Base-by-base conservation (phyloP, 2,113 vertebrate species). In the Deroptyus accipitrinus region DNA sequence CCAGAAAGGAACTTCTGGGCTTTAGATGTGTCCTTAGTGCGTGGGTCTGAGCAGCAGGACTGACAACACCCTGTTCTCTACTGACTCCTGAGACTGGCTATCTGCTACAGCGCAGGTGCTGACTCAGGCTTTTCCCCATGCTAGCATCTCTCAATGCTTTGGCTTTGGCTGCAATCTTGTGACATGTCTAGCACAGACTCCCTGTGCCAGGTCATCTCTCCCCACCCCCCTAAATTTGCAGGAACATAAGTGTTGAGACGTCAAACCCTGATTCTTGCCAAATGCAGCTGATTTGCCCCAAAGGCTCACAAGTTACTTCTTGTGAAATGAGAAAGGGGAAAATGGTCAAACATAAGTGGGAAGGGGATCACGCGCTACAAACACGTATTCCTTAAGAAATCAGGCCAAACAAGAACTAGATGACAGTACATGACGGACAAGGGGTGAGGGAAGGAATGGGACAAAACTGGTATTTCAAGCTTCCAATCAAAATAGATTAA, bases 291-390 rank as follows among this genome's bases (percentile, higher is more conserved):
- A 44, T 83, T 39, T 87, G 69, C 42, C 54, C 35, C 24, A 66
- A 83, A 27, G 33, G 35, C 35, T 93, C 75, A 69, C 44, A 66
- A 90, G 22, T 37, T 57, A 48, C 17, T 62, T 90, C 44, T 39
- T 69, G 14, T 44, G 20, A 72, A 39, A 94, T 67, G 5, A 78
- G 37, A 73, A 94, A 82, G 14, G 24, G 11, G 13, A 19, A 92
- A 83, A 73, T 3, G 9, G 30, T 9, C 62, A 42, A 25, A 84
- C 19, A 0, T n/a, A 57, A 70, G 10, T 2, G 15, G 39, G 42
- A 33, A 82, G 27, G 6, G 39, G 4, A 5, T 4, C 15, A 10
- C 1, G 7, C 5, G 12, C 19, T 48, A 46, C 2, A 2, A 78
- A 82, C 11, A 27, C 14, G 49, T 24, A 27, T 76, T 91, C 48